Evolutionary conservation across 2,888 invertebrate species (phyloP), one percentile per base, ranked within the genome.

Genomic region (Drosophila mimica): DNA sequence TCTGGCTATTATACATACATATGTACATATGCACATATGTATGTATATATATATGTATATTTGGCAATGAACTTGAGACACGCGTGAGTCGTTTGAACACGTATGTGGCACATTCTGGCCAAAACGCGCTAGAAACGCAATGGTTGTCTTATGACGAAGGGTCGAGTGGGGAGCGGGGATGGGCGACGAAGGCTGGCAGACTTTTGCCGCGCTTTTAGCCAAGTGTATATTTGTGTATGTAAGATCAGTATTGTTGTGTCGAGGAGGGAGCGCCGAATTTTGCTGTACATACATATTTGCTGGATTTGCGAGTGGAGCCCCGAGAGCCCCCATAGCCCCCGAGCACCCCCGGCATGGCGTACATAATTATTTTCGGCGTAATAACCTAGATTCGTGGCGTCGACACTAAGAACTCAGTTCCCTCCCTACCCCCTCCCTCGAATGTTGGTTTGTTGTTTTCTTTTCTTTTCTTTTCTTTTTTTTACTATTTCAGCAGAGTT

Each of bases 21-120:
- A 15, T 40, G n/a, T 13, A n/a, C 15, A 64, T 31, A 20, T 17
- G 66, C 64, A 51, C 74, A 3, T 86, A n/a, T n/a, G 0, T 31
- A 34, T 25, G 6, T 25, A 53, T 9, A 4, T 25, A 2, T 31
- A 6, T 34, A 13, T 20, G 67, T 65, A 34, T 80, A 2, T 86
- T 91, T 91, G 91, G 88, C 91, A 91, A 91, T 91, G 91, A 91
- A 91, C 91, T 91, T 91, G 91, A 91, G 91, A 91, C 84, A 89
- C 87, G 87, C 84, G 83, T 88, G 80, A 81, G 78, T 51, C 76
- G 79, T 71, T 83, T 83, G 83, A 80, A 88, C 81, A 79, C 82
- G 68, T 72, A 71, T 73, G 63, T 52, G 71, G 67, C 69, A 63
- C 49, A 68, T 78, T 67, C 68, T 82, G 86, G 78, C 82, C 88